Evolutionary conservation across 2,888 invertebrate genomes (phyloP).

Genomic region (Lingula anatina): DNA sequence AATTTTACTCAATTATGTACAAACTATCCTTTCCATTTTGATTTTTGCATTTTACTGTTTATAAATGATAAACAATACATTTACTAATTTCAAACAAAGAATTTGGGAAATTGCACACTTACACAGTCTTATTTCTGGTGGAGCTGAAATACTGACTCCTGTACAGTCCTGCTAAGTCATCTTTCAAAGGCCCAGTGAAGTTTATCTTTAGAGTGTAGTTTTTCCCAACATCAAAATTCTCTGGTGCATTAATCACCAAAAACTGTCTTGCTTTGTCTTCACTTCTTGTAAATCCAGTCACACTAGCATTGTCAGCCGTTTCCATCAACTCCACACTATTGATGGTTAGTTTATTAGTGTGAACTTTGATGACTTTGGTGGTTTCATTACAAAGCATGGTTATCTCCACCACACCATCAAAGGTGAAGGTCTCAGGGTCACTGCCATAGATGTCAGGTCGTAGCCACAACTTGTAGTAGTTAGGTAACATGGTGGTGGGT

Average conservation of each 20-base stretch:
- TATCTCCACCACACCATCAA: slow-evolving; percentile 26
- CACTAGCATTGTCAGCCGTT: no score
- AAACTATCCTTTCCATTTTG: no score
- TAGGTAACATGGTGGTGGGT: slow-evolving; percentile 23
- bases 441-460: slow-evolving; percentile 29
- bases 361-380: slow-evolving; percentile 25
- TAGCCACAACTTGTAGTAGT: slow-evolving; percentile 28
- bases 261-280: slow-evolving; percentile 35
- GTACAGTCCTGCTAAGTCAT: slow-evolving; percentile 27
- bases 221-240: slow-evolving; percentile 59
- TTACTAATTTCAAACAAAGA: no score
- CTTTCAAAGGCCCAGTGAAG: slow-evolving; percentile 67
- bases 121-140: slow-evolving; percentile 20
- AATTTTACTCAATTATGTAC: no score
- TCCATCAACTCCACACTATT: slow-evolving; percentile 9
- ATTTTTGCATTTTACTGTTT: no score
- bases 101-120: no score
- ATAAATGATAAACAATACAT: no score
- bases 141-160: slow-evolving; percentile 21
- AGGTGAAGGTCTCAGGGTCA: slow-evolving; percentile 26
- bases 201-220: slow-evolving; percentile 67
- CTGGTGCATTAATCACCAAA: slow-evolving; percentile 59
- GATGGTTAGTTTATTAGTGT: slow-evolving; percentile 24
- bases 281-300: slow-evolving; percentile 1
- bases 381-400: slow-evolving; percentile 13